Evolutionary conservation across 30 jellyfish, hydroid and myxozoan species (phyloP), one percentile per base, ranked within the genome.

Genomic region (Rhopilema esculentum): DNA sequence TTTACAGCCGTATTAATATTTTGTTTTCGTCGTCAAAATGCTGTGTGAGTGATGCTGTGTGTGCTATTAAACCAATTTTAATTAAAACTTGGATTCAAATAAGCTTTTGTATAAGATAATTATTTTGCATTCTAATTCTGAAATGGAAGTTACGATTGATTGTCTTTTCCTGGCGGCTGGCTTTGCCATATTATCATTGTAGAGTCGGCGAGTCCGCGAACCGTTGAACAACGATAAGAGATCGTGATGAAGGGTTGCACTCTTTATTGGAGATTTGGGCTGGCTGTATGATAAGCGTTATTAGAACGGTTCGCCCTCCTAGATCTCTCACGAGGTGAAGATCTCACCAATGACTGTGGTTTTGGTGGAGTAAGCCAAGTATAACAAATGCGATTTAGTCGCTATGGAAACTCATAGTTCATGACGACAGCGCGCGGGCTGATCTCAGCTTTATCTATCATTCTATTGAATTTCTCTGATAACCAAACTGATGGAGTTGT

Each of bases 401-500:
- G 52, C 88, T 75, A 85, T 85, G 94, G 79, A 71, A 85, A 62
- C 88, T 20, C 53, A 53, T 85, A 31, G 88, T 63, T 33, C 74
- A 69, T 75, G 94, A 85, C 84, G 94, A 66, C 88, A 48, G 85
- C 79, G 84, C 76, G 88, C 84, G 73, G 94, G 52, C 94, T 85
- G 88, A 85, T 85, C 88, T 50, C 61, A 30, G 23, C 84, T 57
- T 85, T 85, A 85, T 85, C 94, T 69, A 31, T 63, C 88, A 33
- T 15, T 33, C 77, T 63, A 48, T 85, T 74, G 49, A 75, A 73
- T 63, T 85, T 49, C 27, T 33, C 23, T 62, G 94, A 85, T 85
- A 85, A 85, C 76, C 65, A 75, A 84, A 83, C 93, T 71, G 81
- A 29, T 61, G 73, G 94, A 74, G 84, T 85, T 85, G 88, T 85